phyloP scores from a whole-genome alignment of 35 echinoderm and acorn worm species.

The Chiridota heheva region DNA sequence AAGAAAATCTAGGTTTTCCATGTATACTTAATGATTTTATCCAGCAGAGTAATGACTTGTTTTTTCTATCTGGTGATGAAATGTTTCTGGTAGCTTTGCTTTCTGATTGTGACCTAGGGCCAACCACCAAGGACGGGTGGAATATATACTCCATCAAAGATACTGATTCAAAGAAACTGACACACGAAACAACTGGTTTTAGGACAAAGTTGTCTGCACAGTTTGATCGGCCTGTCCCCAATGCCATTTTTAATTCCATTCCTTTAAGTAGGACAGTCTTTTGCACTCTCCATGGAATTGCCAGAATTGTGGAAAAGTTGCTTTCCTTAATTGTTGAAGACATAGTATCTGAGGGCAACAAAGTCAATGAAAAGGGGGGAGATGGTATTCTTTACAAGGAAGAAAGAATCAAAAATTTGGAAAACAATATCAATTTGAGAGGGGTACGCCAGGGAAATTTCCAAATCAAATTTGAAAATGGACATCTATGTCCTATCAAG shows the following conservation, averaged over 20 bases:
- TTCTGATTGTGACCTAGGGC: conserved; percentile 7
- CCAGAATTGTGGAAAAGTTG: conserved; percentile 14
- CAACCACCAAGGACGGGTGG: conserved; percentile 8
- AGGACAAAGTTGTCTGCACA: not conserved
- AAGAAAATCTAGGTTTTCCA: too few relatives aligned
- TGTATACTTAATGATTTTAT: not conserved
- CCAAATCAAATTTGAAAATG: conserved; percentile 16
- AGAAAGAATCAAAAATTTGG: too few relatives aligned
- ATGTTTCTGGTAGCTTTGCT: conserved; percentile 21
- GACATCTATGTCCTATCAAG: conserved; percentile 1
- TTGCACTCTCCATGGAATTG: conserved; percentile 3
- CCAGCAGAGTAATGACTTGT: not conserved
- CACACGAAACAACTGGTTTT: not conserved
- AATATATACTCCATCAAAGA: not conserved
- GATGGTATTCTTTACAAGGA: too few relatives aligned
- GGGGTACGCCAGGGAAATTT: too few relatives aligned
- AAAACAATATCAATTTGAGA: too few relatives aligned
- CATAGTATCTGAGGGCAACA: not conserved
- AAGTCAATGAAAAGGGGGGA: too few relatives aligned
- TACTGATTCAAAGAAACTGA: not conserved
- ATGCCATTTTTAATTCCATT: not conserved
- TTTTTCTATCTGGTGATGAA: conserved; percentile 28
- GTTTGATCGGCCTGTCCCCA: not conserved
- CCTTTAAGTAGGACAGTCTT: conserved; percentile 2
- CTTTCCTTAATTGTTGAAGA: not conserved